Conservation (phyloP, 1,140 invertebrate genomes). For the Bombus polaris region DNA sequence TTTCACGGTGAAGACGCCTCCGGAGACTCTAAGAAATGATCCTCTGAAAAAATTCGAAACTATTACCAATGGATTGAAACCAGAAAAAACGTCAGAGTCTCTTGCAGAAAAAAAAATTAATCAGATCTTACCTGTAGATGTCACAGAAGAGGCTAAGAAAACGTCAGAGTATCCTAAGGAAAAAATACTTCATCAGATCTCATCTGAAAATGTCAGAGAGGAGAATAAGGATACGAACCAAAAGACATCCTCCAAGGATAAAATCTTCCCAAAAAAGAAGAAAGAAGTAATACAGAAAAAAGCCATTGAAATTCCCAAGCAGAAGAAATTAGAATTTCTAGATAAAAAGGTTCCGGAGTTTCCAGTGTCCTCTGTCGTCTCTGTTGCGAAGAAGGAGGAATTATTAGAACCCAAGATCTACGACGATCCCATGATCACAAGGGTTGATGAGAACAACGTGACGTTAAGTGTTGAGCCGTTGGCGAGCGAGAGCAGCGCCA, state of each 20-base stretch:
- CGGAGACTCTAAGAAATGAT: conserved; percentile 35
- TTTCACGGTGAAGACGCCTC: conserved; percentile 74
- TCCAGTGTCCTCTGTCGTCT: background rate
- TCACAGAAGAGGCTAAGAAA: conserved; percentile 1
- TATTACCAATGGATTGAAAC: background rate
- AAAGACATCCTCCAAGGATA: background rate
- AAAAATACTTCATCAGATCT: background rate
- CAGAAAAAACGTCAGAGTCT: background rate
- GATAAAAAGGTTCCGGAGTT: background rate
- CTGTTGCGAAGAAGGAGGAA: background rate
- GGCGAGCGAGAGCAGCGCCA: conserved; percentile 48
- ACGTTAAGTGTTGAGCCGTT: conserved; percentile 29
- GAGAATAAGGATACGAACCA: background rate
- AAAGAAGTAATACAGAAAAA: background rate
- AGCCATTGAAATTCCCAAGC: background rate
- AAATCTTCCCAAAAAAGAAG: background rate
- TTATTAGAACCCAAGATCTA: background rate
- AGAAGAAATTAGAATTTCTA: background rate
- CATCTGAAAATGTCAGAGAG: background rate
- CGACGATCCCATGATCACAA: background rate
- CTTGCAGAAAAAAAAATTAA: background rate
- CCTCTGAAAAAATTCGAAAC: conserved; percentile 19
- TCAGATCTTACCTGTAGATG: background rate
- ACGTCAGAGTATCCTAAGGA: background rate
- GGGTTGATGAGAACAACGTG: background rate